A percentile compares a stretch with the other conserved stretches of the same genome.
Conservation (phyloP, 2,113 vertebrate species). For the Tympanuchus pallidicinctus region DNA sequence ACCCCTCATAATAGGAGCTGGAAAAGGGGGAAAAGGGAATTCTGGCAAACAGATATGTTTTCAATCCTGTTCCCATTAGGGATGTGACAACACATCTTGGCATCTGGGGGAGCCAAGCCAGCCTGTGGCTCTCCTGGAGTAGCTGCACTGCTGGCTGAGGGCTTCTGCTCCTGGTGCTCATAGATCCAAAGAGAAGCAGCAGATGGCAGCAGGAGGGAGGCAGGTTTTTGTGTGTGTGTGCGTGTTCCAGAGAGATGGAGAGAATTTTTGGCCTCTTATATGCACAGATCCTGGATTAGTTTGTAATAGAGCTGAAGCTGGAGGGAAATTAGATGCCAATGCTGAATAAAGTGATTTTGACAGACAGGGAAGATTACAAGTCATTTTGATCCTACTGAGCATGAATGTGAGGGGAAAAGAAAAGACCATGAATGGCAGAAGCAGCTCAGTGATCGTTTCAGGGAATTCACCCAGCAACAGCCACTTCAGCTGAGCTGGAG, state of each 20-base stretch:
- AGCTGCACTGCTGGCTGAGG: too few species aligned
- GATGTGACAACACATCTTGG: neutral
- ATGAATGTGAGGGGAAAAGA: neutral
- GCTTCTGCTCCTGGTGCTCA: neutral
- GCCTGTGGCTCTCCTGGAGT: neutral
- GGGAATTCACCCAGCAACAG: conserved; percentile 18
- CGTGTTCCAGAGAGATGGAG: neutral
- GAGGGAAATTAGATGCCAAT: conserved; percentile 65
- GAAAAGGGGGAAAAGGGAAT: neutral
- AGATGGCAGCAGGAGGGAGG: conserved; percentile 45
- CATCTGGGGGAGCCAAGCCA: neutral
- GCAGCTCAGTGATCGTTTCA: conserved; percentile 16
- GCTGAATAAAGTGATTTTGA: conserved; percentile 69
- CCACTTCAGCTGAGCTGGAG: neutral
- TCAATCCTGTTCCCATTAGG: neutral
- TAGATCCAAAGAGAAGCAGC: neutral
- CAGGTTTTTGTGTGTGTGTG: neutral
- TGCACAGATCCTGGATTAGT: conserved; percentile 46
- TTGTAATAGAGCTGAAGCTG: conserved; percentile 60
- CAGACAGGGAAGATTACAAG: conserved; percentile 67
- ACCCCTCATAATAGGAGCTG: neutral
- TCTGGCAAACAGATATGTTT: neutral
- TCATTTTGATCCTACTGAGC: conserved; percentile 53
- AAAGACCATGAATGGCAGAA: conserved; percentile 23
- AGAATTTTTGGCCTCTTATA: conserved; percentile 45